These are phyloP conservation scores for Meteorus sp. DNA, from an alignment of 1,140 invertebrate genomes.

Conservation along the genomic window DNA sequence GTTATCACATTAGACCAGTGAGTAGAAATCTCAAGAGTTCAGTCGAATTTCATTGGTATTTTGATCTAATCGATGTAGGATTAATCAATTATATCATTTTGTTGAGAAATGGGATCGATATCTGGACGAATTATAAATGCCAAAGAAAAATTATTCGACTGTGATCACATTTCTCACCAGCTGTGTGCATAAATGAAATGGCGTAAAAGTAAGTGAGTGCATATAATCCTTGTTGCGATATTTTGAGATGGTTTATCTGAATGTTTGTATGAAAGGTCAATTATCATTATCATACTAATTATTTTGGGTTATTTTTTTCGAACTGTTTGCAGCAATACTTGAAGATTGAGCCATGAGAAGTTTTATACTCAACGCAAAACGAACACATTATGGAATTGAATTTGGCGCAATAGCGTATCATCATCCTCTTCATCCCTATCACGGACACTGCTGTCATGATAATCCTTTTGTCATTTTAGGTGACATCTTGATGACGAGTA, in stretches of 20 bases:
- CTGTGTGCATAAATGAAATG: neutral
- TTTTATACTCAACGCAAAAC: too few relatives aligned
- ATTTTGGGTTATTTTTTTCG: conserved; percentile 40
- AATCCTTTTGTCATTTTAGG: conserved; percentile 57
- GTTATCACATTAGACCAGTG: conserved; percentile 95
- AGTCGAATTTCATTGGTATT: neutral
- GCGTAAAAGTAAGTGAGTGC: neutral
- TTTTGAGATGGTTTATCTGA: conserved; percentile 4
- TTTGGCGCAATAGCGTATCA: neutral
- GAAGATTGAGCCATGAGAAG: too few relatives aligned
- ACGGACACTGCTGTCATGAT: too few relatives aligned
- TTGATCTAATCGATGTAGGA: neutral
- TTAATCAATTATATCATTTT: too few relatives aligned
- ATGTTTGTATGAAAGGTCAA: neutral
- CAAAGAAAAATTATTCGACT: too few relatives aligned
- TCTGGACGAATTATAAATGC: too few relatives aligned
- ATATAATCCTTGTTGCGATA: conserved; percentile 11
- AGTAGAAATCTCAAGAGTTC: conserved; percentile 57
- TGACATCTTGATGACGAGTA: conserved; percentile 46
- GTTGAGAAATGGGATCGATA: too few relatives aligned
- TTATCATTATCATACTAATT: conserved; percentile 44
- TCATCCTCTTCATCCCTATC: conserved; percentile 11
- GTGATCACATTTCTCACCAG: neutral
- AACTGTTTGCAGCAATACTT: conserved; percentile 54
- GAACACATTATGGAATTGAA: neutral